Evolutionary conservation across 2,888 invertebrate genomes (phyloP).

Genomic region (Dynastes hyllus): DNA sequence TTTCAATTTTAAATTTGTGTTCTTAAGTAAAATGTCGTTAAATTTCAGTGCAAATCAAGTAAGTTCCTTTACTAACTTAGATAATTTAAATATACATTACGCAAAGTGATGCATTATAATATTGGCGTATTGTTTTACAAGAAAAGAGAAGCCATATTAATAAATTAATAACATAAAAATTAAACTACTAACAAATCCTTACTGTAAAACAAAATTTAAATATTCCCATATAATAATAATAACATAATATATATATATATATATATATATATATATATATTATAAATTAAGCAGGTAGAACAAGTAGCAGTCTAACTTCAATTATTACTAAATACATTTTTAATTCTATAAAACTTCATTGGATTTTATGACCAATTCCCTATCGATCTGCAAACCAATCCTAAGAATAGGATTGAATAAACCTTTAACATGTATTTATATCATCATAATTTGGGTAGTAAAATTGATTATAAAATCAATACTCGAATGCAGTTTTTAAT

Average conservation of each 20-base stretch:
- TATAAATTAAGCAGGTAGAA: too few relatives aligned
- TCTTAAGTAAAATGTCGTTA: conserved; percentile 53
- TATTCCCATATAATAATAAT: too few relatives aligned
- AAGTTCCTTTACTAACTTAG: conserved; percentile 38
- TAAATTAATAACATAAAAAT: too few relatives aligned
- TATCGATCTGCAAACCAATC: background rate
- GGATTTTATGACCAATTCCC: background rate
- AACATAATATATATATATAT: too few relatives aligned
- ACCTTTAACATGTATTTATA: background rate
- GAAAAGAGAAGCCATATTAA: too few relatives aligned
- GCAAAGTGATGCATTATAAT: too few relatives aligned
- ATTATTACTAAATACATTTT: background rate
- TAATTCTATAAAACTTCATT: background rate
- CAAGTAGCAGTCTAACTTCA: too few relatives aligned
- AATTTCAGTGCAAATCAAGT: conserved; percentile 60
- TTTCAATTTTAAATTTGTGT: background rate
- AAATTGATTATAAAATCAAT: conserved; percentile 19
- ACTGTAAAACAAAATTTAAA: too few relatives aligned
- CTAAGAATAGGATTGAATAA: conserved; percentile 12
- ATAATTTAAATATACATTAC: background rate
- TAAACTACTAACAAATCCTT: too few relatives aligned
- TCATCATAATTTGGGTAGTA: conserved; percentile 5
- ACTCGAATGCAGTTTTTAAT: conserved; percentile 14
- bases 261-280: too few relatives aligned
- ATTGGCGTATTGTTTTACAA: too few relatives aligned